Evolutionary conservation across 2,888 invertebrate genomes (phyloP).

Genomic region (Pterobdella sp.): DNA sequence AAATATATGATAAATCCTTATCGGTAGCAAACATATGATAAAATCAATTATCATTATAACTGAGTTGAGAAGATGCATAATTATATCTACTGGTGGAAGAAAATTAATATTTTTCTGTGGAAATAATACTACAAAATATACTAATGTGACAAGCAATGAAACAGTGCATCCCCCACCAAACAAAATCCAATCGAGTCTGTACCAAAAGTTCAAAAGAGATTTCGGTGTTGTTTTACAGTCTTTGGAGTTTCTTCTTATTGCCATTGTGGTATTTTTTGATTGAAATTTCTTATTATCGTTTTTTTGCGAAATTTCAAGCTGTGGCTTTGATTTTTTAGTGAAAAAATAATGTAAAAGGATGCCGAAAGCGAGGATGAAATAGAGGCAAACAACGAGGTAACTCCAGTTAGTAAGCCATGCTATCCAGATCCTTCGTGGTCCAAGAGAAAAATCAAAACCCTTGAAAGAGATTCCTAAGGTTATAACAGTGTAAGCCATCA

Average conservation of each 20-base stretch:
- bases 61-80: constrained; percentile 23
- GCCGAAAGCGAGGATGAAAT: constrained; percentile 36
- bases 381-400: constrained; percentile 41
- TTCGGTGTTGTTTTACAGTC: neutral
- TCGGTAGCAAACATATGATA: neutral
- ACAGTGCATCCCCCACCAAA: neutral
- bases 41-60: constrained; percentile 14
- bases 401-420: constrained; percentile 48
- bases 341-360: constrained; percentile 16
- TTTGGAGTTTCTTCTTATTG: constrained; percentile 5
- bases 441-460: constrained; percentile 28
- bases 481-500: constrained; percentile 9
- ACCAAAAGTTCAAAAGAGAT: neutral
- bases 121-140: constrained; percentile 18
- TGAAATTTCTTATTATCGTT: neutral
- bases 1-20: neutral
- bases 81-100: constrained; percentile 14
- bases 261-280: neutral
- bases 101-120: constrained; percentile 23
- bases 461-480: neutral
- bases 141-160: constrained; percentile 17
- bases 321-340: neutral
- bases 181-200: constrained; percentile 9
- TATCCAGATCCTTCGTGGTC: constrained; percentile 37
- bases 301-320: neutral